Evolutionary conservation across 2,888 invertebrate species (phyloP).

Genomic region (Abrostola triplasia): DNA sequence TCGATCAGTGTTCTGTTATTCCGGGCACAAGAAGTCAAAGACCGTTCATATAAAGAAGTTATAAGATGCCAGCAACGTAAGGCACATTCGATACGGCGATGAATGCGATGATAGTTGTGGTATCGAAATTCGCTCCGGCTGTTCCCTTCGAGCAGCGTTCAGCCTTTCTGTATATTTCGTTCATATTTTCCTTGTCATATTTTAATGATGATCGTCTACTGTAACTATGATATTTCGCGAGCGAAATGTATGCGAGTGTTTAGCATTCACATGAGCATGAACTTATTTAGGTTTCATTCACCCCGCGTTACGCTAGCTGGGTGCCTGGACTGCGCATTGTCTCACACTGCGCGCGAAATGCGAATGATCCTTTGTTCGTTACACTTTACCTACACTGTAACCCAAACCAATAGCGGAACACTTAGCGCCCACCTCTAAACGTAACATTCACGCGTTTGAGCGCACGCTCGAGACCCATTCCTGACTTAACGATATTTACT

Average conservation of each 20-base stretch:
- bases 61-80: slow-evolving; percentile 67
- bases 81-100: slow-evolving; percentile 76
- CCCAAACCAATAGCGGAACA: slow-evolving; percentile 75
- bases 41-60: slow-evolving; percentile 69
- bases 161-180: slow-evolving; percentile 42
- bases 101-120: slow-evolving; percentile 68
- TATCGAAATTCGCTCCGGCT: slow-evolving; percentile 59
- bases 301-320: slow-evolving; percentile 81
- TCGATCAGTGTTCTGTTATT: slow-evolving; percentile 73
- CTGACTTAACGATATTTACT: slow-evolving; percentile 76
- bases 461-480: slow-evolving; percentile 67
- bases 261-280: slow-evolving; percentile 65
- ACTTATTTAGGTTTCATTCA: slow-evolving; percentile 84
- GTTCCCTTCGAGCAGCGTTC: slow-evolving; percentile 53
- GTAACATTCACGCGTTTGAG: slow-evolving; percentile 72
- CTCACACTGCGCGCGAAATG: slow-evolving; percentile 74
- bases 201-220: slow-evolving; percentile 51
- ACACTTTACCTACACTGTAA: slow-evolving; percentile 80
- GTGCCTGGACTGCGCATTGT: slow-evolving; percentile 79
- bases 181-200: slow-evolving; percentile 46
- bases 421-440: slow-evolving; percentile 79
- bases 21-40: slow-evolving; percentile 73
- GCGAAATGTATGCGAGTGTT: slow-evolving; percentile 49
- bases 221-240: slow-evolving; percentile 40
- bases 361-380: slow-evolving; percentile 85